Conservation (phyloP, 2,888 invertebrate species). For the Dynastes maya region DNA sequence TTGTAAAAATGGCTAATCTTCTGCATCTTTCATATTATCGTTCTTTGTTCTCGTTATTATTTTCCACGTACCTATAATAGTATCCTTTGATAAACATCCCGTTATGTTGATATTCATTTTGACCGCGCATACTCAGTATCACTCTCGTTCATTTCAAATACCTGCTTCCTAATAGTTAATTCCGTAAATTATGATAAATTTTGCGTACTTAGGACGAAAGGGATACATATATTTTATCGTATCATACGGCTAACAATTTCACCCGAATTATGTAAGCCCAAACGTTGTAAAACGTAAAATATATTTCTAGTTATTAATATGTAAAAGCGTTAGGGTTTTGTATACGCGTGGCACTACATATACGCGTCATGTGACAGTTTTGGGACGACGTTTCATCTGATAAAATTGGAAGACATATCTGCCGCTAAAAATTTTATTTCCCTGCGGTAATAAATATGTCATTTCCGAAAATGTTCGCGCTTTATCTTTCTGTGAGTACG, state of each 20-base stretch:
- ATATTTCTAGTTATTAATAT: constrained; percentile 22
- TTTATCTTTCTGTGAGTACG: constrained; percentile 37
- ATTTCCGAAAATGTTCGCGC: constrained; percentile 36
- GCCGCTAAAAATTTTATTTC: constrained; percentile 44
- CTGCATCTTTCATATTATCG: too few species aligned
- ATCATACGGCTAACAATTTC: background rate
- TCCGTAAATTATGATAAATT: too few species aligned
- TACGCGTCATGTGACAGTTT: constrained; percentile 30
- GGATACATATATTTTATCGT: too few species aligned
- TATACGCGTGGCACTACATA: background rate
- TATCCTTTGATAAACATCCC: too few species aligned
- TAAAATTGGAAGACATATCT: constrained; percentile 41
- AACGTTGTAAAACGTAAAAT: background rate
- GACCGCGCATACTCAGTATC: too few species aligned
- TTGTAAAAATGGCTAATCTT: too few species aligned
- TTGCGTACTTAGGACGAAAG: too few species aligned
- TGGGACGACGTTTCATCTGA: constrained; percentile 17
- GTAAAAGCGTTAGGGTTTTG: constrained; percentile 13
- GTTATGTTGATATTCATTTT: too few species aligned
- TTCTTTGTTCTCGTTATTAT: too few species aligned
- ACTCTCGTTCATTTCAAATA: too few species aligned
- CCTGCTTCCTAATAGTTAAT: too few species aligned
- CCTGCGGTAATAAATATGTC: constrained; percentile 45
- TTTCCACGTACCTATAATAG: too few species aligned
- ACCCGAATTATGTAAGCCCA: background rate